Base-by-base conservation (phyloP, 1,140 invertebrate genomes). In the Pissodes strobi region DNA sequence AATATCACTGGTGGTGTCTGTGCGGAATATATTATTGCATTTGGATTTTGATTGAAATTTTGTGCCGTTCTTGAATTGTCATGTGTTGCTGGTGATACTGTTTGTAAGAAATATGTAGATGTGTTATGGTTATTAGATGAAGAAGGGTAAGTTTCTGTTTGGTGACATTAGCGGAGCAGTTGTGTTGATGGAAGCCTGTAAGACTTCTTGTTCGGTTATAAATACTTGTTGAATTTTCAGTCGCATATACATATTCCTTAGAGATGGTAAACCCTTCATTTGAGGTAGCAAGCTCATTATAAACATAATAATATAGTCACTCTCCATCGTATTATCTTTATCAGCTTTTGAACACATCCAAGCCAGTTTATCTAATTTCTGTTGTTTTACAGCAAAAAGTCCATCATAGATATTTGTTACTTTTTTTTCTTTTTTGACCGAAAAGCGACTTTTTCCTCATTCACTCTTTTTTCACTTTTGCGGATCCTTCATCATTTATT, bases 361-460 rank as follows among this genome's bases (percentile, higher is more conserved):
- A n/a, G n/a, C n/a, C n/a, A n/a, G n/a, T 43, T 43, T 43, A 43
- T 43, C 39, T 43, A 43, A 43, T 43, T 9, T 43, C 6, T 43
- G 15, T 43, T 43, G 5, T 43, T 34, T 34, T 8, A 43, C 13
- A 43, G 39, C 39, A 6, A 43, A 43, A 43, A 43, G 39, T 43
- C 39, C 5, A 43, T 43, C 39, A 43, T 17, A 43, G 39, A 43
- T 43, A 12, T 9, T 17, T 43, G 39, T 43, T 43, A 9, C n/a
- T n/a, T n/a, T 17, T 43, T 9, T 43, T 43, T 17, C 39, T 43
- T 43, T 17, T 43, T 43, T 43, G 39, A 43, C 13, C 13, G 9
- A 43, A 43, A 43, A 48, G 21, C 17, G 9, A 48, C 19, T 17
- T 48, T 21, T 17, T 48, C 18, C 13, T 48, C 45, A 48, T 48